Evolutionary conservation across 1,140 invertebrate genomes (phyloP).

Genomic region (Monomorium pharaonis): DNA sequence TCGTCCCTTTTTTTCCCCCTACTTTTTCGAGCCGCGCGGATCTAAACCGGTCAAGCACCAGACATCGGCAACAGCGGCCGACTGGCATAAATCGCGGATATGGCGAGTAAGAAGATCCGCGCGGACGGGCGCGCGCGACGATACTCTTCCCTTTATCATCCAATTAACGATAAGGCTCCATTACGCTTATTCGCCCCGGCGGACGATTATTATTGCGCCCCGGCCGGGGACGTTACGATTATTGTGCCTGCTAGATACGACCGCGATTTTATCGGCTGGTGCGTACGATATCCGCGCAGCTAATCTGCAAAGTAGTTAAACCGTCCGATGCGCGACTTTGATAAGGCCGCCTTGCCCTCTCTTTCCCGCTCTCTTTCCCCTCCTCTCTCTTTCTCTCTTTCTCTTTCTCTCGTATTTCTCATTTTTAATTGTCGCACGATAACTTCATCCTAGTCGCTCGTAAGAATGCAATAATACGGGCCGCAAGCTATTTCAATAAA

Average conservation of each 20-base stretch:
- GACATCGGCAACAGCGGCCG: constrained; percentile 67
- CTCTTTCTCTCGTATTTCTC: neutral
- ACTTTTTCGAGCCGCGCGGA: neutral
- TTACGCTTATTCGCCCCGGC: constrained; percentile 64
- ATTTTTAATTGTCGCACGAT: constrained; percentile 31
- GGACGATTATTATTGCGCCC: constrained; percentile 59
- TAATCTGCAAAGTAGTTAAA: constrained; percentile 62
- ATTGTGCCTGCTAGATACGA: constrained; percentile 65
- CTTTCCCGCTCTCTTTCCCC: neutral
- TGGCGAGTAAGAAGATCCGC: constrained; percentile 64
- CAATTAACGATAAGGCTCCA: constrained; percentile 77
- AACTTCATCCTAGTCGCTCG: constrained; percentile 26
- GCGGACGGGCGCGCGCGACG: constrained; percentile 61
- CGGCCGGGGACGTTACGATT: constrained; percentile 68
- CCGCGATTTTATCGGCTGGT: constrained; percentile 64
- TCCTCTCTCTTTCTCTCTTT: neutral
- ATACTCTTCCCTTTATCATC: constrained; percentile 74
- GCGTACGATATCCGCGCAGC: constrained; percentile 58
- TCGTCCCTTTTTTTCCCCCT: neutral
- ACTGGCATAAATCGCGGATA: constrained; percentile 75
- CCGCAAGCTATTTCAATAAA: constrained; percentile 10
- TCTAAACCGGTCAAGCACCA: constrained; percentile 79
- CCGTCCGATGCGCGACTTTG: constrained; percentile 59
- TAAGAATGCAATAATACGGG: neutral
- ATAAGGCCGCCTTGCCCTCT: constrained; percentile 29